Evolutionary conservation across 2,888 invertebrate genomes (phyloP).

Genomic region (Yponomeuta sedellus): DNA sequence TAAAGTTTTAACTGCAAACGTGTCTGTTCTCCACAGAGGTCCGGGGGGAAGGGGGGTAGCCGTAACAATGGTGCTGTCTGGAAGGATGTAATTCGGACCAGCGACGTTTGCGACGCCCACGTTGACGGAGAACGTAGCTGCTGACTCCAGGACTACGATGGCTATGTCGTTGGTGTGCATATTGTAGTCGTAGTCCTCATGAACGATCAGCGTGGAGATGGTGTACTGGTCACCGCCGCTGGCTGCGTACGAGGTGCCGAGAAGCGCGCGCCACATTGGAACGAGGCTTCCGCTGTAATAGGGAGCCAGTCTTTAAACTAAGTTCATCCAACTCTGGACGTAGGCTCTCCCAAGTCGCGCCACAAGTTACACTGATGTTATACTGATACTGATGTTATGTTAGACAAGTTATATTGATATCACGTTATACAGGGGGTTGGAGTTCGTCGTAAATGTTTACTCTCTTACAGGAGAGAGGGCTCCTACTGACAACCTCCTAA

Average conservation of each 20-base stretch:
- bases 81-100: slow-evolving; percentile 13
- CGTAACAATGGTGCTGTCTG: slow-evolving; percentile 13
- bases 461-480: too few relatives aligned
- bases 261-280: slow-evolving; percentile 9
- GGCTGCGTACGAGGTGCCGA: slow-evolving; percentile 16
- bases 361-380: too few relatives aligned
- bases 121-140: slow-evolving; percentile 13
- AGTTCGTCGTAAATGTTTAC: too few relatives aligned
- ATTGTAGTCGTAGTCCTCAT: slow-evolving; percentile 19
- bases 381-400: too few relatives aligned
- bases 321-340: too few relatives aligned
- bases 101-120: slow-evolving; percentile 14
- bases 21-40: too few relatives aligned
- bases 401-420: too few relatives aligned
- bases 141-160: slow-evolving; percentile 19
- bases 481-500: too few relatives aligned
- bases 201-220: slow-evolving; percentile 17
- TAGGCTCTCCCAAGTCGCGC: too few relatives aligned
- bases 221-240: slow-evolving; percentile 21
- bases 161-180: slow-evolving; percentile 23
- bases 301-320: neutral
- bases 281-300: slow-evolving; percentile 14
- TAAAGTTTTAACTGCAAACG: too few relatives aligned
- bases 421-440: too few relatives aligned
- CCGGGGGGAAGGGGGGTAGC: too few relatives aligned